These are phyloP conservation scores for Denticeps clupeoides DNA, from an alignment of 2,797 vertebrate species.

Conservation along the genomic window DNA sequence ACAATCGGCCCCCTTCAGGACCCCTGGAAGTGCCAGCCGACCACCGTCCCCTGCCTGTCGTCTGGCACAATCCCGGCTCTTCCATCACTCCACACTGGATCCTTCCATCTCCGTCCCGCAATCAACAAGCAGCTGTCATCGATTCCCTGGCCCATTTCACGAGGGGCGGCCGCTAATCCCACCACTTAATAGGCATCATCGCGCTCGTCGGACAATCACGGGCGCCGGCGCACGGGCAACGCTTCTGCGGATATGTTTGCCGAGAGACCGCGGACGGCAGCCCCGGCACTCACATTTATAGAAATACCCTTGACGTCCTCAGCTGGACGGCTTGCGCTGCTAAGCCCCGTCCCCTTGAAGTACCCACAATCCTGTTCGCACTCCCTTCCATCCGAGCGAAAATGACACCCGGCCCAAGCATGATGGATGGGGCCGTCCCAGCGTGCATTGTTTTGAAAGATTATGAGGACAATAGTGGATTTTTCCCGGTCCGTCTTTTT, in stretches of 20 bases:
- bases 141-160: constrained; percentile 14
- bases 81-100: no score
- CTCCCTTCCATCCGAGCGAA: background rate
- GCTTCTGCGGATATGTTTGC: no score
- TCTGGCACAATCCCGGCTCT: no score
- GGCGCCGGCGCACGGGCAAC: constrained; percentile 5
- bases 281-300: constrained; percentile 22
- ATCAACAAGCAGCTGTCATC: constrained; percentile 35
- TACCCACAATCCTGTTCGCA: background rate
- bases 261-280: constrained; percentile 29
- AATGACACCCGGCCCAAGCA: background rate
- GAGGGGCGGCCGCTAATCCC: constrained; percentile 28
- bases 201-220: constrained; percentile 23
- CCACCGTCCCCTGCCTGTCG: no score
- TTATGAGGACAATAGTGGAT: constrained; percentile 18
- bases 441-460: constrained; percentile 20
- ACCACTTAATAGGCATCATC: constrained; percentile 38
- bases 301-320: constrained; percentile 15
- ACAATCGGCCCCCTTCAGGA: constrained; percentile 38
- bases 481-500: background rate
- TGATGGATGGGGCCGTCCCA: constrained; percentile 21
- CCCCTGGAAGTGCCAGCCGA: constrained; percentile 18
- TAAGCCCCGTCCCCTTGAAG: no score
- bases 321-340: constrained; percentile 15
- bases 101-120: constrained; percentile 39